Base-by-base conservation (phyloP, 2,797 vertebrate genomes). In the Lycodopsis pacificus region DNA sequence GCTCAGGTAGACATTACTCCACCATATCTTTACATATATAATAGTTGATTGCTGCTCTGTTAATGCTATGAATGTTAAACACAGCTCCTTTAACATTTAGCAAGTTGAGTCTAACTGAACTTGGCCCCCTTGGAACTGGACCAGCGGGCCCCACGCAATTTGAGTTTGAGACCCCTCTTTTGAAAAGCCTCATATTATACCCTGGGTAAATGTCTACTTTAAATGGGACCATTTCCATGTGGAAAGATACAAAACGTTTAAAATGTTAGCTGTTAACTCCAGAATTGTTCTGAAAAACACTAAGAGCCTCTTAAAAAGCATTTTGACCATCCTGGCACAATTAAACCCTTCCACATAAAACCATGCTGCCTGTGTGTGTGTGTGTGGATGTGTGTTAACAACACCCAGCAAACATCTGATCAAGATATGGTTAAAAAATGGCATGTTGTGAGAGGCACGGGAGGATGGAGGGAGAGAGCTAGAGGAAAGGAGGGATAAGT, bases 401-500 rank as follows among this genome's bases (percentile, higher is more conserved):
- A 9, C 56, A 49, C 1, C 4, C 56, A 40, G n/a, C 15, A 30
- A 51, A 73, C 25, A 42, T 69, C 61, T 79, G 61, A 65, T 40
- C n/a, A 65, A 58, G 38, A 58, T 68, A 46, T n/a, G 44, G 22
- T 51, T 27, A n/a, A 61, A 76, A 67, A 32, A 32, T 0, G 51
- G 22, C 49, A 46, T 42, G 64, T n/a, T 59, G 65, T 56, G 58
- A 78, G 70, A 81, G n/a, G 48, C 13, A 53, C 22, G 65, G 76
- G 73, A 34, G 66, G 36, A 70, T 49, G 38, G 72, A 62, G 38
- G 63, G 38, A 63, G 70, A 30, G 73, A 76, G 65, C 69, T 5
- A 65, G 46, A 76, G 19, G 62, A 73, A 44, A 73, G 36, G 27
- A 81, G 27, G 17, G 77, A 90, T 80, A 84, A 88, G 88, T 72